phyloP scores from a whole-genome alignment of 2,113 vertebrate genomes.

The Salminus brasiliensis region DNA sequence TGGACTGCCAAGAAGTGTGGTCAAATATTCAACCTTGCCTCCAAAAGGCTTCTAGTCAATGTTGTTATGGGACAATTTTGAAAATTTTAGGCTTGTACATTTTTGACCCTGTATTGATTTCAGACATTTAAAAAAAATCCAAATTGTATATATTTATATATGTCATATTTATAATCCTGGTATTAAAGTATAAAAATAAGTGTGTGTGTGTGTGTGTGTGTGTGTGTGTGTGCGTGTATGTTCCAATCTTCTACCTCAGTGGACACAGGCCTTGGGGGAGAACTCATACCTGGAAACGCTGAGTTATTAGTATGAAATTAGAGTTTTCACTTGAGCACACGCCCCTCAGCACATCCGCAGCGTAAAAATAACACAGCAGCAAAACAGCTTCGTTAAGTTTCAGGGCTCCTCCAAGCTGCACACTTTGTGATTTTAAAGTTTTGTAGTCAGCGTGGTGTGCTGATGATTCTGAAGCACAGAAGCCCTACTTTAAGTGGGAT shows the following conservation, averaged over 20 bases:
- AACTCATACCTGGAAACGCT: constrained; percentile 48
- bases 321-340: constrained; percentile 43
- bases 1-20: no score
- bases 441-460: background rate
- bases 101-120: no score
- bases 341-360: constrained; percentile 2
- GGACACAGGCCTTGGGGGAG: constrained; percentile 9
- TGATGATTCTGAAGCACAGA: background rate
- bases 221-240: constrained; percentile 18
- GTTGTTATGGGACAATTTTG: no score
- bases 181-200: no score
- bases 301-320: constrained; percentile 58
- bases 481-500: background rate
- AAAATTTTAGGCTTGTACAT: no score
- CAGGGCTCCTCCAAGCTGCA: background rate
- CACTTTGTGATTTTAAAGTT: background rate
- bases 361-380: constrained; percentile 1
- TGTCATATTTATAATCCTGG: no score
- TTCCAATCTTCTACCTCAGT: constrained; percentile 55
- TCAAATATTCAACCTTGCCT: no score
- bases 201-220: background rate
- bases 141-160: no score
- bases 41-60: no score
- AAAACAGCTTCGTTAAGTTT: background rate
- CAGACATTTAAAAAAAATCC: no score